Evolutionary conservation across 2,113 vertebrate species (phyloP), one percentile per base, ranked within the genome.

Genomic region (Nipponia nippon): DNA sequence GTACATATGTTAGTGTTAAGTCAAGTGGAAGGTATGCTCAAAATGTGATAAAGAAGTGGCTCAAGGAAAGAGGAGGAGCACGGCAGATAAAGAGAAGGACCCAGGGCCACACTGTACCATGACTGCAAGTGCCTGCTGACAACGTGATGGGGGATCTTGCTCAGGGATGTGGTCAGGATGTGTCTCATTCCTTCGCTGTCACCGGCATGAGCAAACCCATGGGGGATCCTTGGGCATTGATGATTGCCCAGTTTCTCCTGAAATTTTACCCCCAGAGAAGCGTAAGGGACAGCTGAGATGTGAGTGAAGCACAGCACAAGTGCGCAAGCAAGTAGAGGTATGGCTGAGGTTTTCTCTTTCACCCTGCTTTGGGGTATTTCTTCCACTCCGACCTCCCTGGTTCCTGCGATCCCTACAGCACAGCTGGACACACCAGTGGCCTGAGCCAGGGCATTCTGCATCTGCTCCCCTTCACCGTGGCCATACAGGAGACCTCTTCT

Each of bases 21-120:
- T 97, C 95, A 96, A 96, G 96, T 89, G 96, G 94, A 96, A 95
- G 95, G 95, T 92, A 95, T 95, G 96, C 91, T 95, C 58, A 0
- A 4, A 92, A 78, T 73, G 89, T n/a, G 91, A 95, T 95, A 96
- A 93, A 52, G 87, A 58, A 75, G 94, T 76, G 87, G 90, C 94
- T 97, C 85, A 70, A 86, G 92, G 83, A 42, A 89, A 40, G 75
- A 73, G 88, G 92, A 78, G 91, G 38, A 89, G 77, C 55, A 21
- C 0, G 4, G 58, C 42, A 79, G 93, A 96, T 95, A 89, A 93
- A 15, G 78, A 82, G 78, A 36, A 83, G 76, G 90, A 61, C 50
- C 44, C 2, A 3, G 82, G 55, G 46, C 63, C 52, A 46, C 6
- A 0, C 65, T 7, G 77, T 69, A 50, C 83, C 91, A 44, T 3